A percentile compares a stretch with the other conserved stretches of the same genome.
phyloP scores from a whole-genome alignment of 2,113 vertebrate genomes.

The Apodemus speciosus region DNA sequence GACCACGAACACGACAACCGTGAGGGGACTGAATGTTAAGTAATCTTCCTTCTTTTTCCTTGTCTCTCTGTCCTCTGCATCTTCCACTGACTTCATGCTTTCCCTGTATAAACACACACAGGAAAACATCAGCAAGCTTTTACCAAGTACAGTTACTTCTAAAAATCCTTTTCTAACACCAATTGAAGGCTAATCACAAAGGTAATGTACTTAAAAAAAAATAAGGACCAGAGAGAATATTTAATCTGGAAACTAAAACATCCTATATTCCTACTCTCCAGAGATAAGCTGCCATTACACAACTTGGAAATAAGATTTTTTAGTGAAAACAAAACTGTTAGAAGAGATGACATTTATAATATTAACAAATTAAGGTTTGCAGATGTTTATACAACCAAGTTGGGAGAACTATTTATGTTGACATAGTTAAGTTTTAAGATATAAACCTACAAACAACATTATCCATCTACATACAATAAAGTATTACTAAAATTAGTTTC shows the following conservation, averaged over 20 bases:
- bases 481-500: conserved; percentile 35
- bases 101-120: conserved; percentile 84
- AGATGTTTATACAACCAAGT: background rate
- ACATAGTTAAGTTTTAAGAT: conserved; percentile 26
- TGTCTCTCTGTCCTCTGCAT: conserved; percentile 76
- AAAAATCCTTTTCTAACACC: conserved; percentile 37
- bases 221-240: background rate
- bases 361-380: conserved; percentile 41
- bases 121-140: conserved; percentile 46
- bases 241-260: conserved; percentile 49
- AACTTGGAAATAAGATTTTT: conserved; percentile 21
- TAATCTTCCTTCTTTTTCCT: conserved; percentile 85
- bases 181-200: conserved; percentile 51
- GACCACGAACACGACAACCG: conserved; percentile 92
- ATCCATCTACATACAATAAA: conserved; percentile 11
- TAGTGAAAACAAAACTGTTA: background rate
- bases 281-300: conserved; percentile 16
- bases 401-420: background rate
- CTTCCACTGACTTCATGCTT: conserved; percentile 81
- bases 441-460: conserved; percentile 38
- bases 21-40: conserved; percentile 90
- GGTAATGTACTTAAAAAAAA: conserved; percentile 9
- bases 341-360: conserved; percentile 13
- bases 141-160: background rate
- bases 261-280: background rate